Base-by-base conservation (phyloP, 2,113 vertebrate genomes). In the Scophthalmus maximus region DNA sequence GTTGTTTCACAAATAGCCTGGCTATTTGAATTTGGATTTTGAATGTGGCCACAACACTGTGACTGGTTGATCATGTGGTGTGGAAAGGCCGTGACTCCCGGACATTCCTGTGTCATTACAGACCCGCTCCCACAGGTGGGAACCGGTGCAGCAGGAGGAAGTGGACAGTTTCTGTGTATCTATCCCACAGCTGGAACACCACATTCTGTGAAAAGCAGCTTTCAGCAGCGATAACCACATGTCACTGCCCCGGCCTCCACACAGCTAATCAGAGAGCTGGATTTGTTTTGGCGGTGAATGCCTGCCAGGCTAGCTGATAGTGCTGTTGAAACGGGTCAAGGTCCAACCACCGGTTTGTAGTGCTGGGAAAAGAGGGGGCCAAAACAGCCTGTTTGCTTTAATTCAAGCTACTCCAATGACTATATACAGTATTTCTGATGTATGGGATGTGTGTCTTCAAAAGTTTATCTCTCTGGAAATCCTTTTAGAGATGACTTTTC, bases 81-180 rank as follows among this genome's bases (percentile, higher is more conserved):
- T 25, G 47, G 8, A 2, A 60, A 46, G 67, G 68, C 61, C 67
- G 68, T 71, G 81, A 69, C 85, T 85, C 79, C 62, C 71, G 79
- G 70, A 53, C 76, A 86, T 81, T 87, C 90, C 84, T 76, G 68
- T 50, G 44, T 69, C 36, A 40, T 29, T 46, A 26, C 82, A 81
- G 30, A 8, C 68, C 60, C 71, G 76, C 87, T 87, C 87, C 83
- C 86, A 84, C 86, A 90, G 88, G 87, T 89, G 90, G 83, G 83
- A 83, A 84, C 49, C 61, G 50, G 4, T 3, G 7, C 23, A 26
- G 75, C 61, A 20, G 59, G 69, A 22, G 66, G 34, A 76, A 78
- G 69, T 55, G 6, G 51, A 10, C n/a, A 1, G 57, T 90, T 89
- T 89, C 79, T 77, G 80, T 87, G 73, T 79, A 29, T 82, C 73